Evolutionary conservation across 2,113 vertebrate species (phyloP).

Genomic region (Phylloscopus whistleri): DNA sequence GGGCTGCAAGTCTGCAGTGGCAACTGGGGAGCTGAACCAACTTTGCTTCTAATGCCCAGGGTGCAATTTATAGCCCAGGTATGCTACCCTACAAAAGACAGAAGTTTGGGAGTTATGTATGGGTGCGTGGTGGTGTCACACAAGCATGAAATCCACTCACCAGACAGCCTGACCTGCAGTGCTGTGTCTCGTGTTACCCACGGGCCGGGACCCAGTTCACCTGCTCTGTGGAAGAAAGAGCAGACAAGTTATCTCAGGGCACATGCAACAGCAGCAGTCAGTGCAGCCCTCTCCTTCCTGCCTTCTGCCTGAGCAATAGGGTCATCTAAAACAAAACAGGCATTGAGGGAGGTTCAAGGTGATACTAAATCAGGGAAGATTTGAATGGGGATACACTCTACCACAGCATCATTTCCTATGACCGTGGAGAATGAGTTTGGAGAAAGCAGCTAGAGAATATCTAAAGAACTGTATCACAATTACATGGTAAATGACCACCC

Average conservation of each 20-base stretch:
- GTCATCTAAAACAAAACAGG: background rate
- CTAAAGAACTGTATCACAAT: background rate
- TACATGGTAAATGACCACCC: background rate
- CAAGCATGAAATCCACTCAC: background rate
- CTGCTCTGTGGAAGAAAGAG: background rate
- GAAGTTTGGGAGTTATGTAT: background rate
- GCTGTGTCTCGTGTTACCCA: background rate
- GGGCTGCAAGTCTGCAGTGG: background rate
- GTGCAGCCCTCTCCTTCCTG: background rate
- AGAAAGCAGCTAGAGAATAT: background rate
- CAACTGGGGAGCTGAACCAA: background rate
- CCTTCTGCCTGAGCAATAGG: background rate
- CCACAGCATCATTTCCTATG: background rate
- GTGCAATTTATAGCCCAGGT: background rate
- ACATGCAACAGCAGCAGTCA: background rate
- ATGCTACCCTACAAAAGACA: background rate
- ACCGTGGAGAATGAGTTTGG: background rate
- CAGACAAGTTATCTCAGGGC: background rate
- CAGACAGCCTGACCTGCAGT: background rate
- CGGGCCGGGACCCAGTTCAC: background rate
- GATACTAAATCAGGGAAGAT: background rate
- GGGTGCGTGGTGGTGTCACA: accelerated
- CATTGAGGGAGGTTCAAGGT: background rate
- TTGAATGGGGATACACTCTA: background rate
- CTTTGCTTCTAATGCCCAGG: background rate